Conservation (phyloP, 2,113 vertebrate genomes). For the Nicator chloris region DNA sequence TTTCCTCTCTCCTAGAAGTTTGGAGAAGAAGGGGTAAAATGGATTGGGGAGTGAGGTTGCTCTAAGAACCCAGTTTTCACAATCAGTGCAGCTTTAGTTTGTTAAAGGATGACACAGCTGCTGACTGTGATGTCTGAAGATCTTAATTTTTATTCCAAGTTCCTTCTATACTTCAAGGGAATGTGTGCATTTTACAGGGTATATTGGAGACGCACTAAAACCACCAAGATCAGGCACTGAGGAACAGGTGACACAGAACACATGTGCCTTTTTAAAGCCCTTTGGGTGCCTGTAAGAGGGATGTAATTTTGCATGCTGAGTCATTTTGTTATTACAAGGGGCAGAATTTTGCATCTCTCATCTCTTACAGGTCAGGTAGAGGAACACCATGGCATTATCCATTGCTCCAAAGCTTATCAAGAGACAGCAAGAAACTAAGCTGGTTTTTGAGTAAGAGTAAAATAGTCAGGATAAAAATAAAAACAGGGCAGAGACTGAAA, state of each 20-base stretch:
- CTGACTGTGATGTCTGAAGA: not conserved
- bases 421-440: not conserved
- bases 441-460: not conserved
- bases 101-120: not conserved
- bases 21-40: not conserved
- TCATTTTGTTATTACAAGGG: not conserved
- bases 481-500: not conserved
- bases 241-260: not conserved
- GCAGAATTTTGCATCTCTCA: not conserved
- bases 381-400: not conserved
- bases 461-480: not conserved
- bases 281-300: not conserved
- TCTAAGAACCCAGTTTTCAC: not conserved
- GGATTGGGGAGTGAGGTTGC: not conserved
- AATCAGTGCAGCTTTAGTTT: not conserved
- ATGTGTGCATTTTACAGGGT: not conserved
- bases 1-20: not conserved
- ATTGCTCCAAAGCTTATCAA: not conserved
- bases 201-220: not conserved
- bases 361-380: not conserved
- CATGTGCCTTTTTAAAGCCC: constrained; percentile 19
- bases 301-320: not conserved
- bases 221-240: not conserved
- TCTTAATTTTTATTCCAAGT: not conserved
- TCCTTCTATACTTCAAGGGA: not conserved